Conservation (phyloP, 2,113 vertebrate species). For the Oryzias javanicus region DNA sequence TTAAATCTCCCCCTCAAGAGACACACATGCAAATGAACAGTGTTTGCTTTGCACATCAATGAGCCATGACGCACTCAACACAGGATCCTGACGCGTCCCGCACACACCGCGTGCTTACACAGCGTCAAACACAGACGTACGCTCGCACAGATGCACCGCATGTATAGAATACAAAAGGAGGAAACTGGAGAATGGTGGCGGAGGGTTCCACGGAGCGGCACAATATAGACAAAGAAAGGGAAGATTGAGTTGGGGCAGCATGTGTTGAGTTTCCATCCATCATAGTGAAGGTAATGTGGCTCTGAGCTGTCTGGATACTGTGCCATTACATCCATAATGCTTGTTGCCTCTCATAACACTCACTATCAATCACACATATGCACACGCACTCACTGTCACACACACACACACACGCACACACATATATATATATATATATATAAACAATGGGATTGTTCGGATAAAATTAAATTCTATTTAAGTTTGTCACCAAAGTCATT, state of each 20-base stretch:
- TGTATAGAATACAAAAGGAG: conserved; percentile 4
- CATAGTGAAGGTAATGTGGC: conserved; percentile 59
- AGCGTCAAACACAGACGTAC: neutral
- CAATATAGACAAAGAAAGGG: conserved; percentile 15
- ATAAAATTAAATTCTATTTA: conserved; percentile 21
- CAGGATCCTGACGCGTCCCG: conserved; percentile 30
- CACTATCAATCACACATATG: conserved; percentile 55
- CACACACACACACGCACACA: conserved; percentile 4
- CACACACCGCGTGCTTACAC: conserved; percentile 6
- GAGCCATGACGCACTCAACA: conserved; percentile 46
- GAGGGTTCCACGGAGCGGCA: neutral
- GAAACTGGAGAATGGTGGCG: neutral
- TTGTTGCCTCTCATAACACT: conserved; percentile 60
- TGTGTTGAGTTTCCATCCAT: conserved; percentile 58
- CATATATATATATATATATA: no score
- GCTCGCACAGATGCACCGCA: neutral
- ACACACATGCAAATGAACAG: conserved; percentile 62
- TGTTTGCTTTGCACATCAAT: conserved; percentile 70
- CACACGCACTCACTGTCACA: neutral
- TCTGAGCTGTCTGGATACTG: conserved; percentile 66
- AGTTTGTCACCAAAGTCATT: conserved; percentile 7
- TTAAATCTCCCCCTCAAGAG: conserved; percentile 67
- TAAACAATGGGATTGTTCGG: neutral
- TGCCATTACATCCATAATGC: conserved; percentile 74
- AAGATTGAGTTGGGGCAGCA: conserved; percentile 42